Evolutionary conservation across 2,888 invertebrate species (phyloP), one percentile per base, ranked within the genome.

Genomic region (Ennomos quercinarius): DNA sequence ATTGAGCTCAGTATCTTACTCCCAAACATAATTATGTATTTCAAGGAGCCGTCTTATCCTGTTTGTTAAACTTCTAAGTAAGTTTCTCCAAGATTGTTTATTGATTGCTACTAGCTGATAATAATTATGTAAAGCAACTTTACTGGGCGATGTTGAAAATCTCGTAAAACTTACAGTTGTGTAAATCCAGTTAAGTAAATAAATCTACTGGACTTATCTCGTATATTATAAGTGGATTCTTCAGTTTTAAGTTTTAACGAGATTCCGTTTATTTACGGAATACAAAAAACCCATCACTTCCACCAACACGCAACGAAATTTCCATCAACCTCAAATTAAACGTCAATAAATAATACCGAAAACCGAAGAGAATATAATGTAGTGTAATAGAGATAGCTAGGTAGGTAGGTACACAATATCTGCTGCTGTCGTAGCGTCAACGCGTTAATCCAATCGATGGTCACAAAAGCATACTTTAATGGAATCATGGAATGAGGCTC

Each of bases 391-490:
- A 40, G 58, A 66, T 17, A 17, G 17, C 17, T 57, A 66, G 57
- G 48, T 63, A 17, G 17, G 2, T 57, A 66, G 57, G 48, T 63
- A 60, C 36, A 57, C 55, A 66, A 66, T 65, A 66, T 66, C 57
- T 46, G 55, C 46, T 35, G 49, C 44, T 48, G 39, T 42, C 43
- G 52, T 42, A 10, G 61, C 49, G 56, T 61, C 55, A 61, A 61
- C 58, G 56, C 53, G 58, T 61, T 63, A 56, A 64, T 63, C 64
- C 59, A 63, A 66, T 70, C 64, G 67, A 66, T 73, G 68, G 64
- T 71, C 67, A 72, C 71, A 72, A 75, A 68, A 71, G 69, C 73
- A 64, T 74, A 72, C 71, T 76, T 80, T 78, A 83, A 77, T 78
- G 71, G 70, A 76, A 73, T 72, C 65, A 67, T 17, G 17, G 17